Evolutionary conservation across 2,888 invertebrate species (phyloP), one percentile per base, ranked within the genome.

Genomic region (Melieria picta): DNA sequence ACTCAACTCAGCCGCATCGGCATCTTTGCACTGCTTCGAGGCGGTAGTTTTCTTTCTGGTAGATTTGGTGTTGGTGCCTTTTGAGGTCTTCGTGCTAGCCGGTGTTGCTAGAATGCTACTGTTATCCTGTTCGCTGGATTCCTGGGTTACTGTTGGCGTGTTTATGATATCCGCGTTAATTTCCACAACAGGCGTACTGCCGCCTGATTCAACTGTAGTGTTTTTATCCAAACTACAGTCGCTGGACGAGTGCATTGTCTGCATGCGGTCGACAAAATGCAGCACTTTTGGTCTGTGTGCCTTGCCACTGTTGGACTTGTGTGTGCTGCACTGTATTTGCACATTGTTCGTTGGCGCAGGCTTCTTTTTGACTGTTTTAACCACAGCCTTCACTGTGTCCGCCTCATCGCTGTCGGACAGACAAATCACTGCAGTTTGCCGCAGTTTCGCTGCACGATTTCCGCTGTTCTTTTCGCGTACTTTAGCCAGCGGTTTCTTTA

Each of bases 21-120:
- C 16, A 47, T 68, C 55, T n/a, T 52, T 58, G 42, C 6, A 5
- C 50, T 10, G 64, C 9, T 68, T 64, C n/a, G 46, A 11, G 3
- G 9, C 7, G 46, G n/a, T 30, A 4, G 56, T 30, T 30, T 61
- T 11, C 71, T 74, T 72, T 69, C 68, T 68, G 45, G 56, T 47
- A 5, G 16, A 55, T 48, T 7, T 4, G 45, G 58, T 67, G 47
- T 62, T 58, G 71, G 56, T 72, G 16, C 62, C 11, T 1, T 65
- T 46, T 58, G 66, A 9, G 1, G 42, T 62, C 42, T 72, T 75
- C 7, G 66, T 4, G 16, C 16, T 16, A 2, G 57, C 42, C 4
- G 13, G 64, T 13, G 7, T 9, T 61, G 10, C 50, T 45, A 52
- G 58, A 60, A 48, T 58, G 11, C 48, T 43, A 13, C 30, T 30